phyloP scores from a whole-genome alignment of 2,888 invertebrate species.

The Phengaris alcon region DNA sequence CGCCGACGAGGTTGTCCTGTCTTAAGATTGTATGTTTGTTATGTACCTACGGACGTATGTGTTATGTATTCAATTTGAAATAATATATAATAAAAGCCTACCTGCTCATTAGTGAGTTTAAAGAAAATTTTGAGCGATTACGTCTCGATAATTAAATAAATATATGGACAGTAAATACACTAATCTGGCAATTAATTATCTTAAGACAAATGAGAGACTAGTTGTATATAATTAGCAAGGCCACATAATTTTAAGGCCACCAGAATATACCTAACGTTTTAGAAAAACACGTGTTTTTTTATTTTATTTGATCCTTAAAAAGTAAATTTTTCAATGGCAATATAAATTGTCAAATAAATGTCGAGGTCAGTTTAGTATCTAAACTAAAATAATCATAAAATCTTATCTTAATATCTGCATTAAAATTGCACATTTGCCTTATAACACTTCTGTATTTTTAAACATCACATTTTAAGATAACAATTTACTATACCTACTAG shows the following conservation, averaged over 20 bases:
- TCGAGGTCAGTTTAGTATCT: not conserved
- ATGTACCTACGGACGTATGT: not conserved
- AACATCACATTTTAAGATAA: not conserved
- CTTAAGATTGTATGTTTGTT: not conserved
- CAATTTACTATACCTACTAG: not conserved
- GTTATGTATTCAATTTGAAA: not conserved
- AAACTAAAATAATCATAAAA: not conserved
- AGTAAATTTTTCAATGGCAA: not conserved
- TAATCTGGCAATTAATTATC: constrained; percentile 4
- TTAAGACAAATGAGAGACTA: constrained; percentile 7
- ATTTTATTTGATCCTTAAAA: not conserved
- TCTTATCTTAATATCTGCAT: constrained; percentile 2
- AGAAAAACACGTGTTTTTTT: not conserved
- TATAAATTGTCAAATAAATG: constrained; percentile 20
- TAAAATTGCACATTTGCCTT: not conserved
- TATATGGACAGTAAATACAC: not conserved
- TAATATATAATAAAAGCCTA: not conserved
- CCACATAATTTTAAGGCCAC: not conserved
- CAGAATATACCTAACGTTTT: not conserved
- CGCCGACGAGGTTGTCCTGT: no score
- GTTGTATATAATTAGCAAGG: constrained; percentile 12
- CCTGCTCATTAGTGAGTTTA: not conserved
- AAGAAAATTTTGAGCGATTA: not conserved
- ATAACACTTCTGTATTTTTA: not conserved
- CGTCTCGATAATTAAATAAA: not conserved